Base-by-base conservation (phyloP, 1,140 invertebrate species). In the Drosophila takahashii region DNA sequence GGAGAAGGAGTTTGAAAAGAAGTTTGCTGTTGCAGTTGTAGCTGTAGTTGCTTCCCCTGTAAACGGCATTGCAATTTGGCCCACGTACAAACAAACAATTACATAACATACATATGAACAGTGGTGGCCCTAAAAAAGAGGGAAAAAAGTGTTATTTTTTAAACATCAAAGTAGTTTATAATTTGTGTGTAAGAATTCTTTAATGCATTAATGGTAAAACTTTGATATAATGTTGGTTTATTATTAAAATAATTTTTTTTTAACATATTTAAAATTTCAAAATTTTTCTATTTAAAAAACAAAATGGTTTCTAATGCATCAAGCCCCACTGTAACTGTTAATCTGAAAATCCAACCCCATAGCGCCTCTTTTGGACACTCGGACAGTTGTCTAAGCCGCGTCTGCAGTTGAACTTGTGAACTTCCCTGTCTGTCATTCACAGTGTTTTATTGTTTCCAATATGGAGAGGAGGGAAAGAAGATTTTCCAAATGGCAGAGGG, bases 371-470 rank as follows among this genome's bases (percentile, higher is more conserved):
- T 27, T 41, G 58, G 58, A 62, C 59, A 53, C 11, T 32, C 50
- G 59, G 48, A 62, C 59, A 22, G 37, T 42, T 53, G 59, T 62
- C 50, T 53, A 53, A 62, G 59, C 48, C 50, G 50, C 50, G 50
- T 62, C 42, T 51, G 69, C 67, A 53, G 47, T 80, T 80, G 78
- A 79, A 75, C 78, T 79, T 79, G 56, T 81, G 78, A 81, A 81
- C 78, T 79, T 52, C 44, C 39, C 57, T 32, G 60, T 76, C 77
- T 76, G 77, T 81, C 77, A 79, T 54, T 81, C 72, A 36, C 78
- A 75, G 77, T 47, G 59, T 61, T 62, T 75, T 77, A 75, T 77
- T 77, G 64, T 69, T 74, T 42, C 59, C 42, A 15, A 53, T 37
- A 32, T 27, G 42, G 56, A 18, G 10, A 18, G 10, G 18, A 27